Conservation (phyloP, 2,888 invertebrate species). For the Harpagoxenus sublaevis region DNA sequence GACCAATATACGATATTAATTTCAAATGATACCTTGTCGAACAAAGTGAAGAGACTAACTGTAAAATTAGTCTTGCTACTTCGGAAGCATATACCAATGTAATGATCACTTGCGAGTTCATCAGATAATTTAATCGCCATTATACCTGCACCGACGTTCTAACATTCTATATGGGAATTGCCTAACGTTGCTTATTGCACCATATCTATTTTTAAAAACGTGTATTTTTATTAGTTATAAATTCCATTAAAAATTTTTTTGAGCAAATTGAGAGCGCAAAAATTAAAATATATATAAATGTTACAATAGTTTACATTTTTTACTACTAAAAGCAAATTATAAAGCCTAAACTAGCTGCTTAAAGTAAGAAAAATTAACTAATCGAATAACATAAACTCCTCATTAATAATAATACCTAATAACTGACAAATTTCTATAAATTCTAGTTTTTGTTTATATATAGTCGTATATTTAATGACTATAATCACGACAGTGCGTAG, state of each 20-base stretch:
- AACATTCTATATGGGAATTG: not conserved
- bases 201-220: not conserved
- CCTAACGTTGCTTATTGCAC: not conserved
- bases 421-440: not conserved
- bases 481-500: not conserved
- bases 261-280: not conserved
- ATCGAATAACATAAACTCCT: not conserved
- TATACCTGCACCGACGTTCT: not conserved
- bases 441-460: not conserved
- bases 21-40: slow-evolving; percentile 29
- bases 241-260: slow-evolving; percentile 5
- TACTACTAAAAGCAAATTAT: not conserved
- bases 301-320: not conserved
- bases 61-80: slow-evolving; percentile 27
- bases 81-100: not conserved
- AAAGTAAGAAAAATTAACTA: not conserved
- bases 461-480: not conserved
- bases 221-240: not conserved
- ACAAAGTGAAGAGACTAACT: not conserved
- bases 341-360: not conserved
- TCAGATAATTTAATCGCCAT: slow-evolving; percentile 10
- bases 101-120: slow-evolving; percentile 11
- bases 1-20: slow-evolving; percentile 58
- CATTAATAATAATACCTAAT: slow-evolving; percentile 6
- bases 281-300: not conserved